A percentile compares a stretch with the other conserved stretches of the same genome.
These are phyloP conservation scores for Mantis religiosa DNA, from an alignment of 2,888 invertebrate species.

Conservation along the genomic window DNA sequence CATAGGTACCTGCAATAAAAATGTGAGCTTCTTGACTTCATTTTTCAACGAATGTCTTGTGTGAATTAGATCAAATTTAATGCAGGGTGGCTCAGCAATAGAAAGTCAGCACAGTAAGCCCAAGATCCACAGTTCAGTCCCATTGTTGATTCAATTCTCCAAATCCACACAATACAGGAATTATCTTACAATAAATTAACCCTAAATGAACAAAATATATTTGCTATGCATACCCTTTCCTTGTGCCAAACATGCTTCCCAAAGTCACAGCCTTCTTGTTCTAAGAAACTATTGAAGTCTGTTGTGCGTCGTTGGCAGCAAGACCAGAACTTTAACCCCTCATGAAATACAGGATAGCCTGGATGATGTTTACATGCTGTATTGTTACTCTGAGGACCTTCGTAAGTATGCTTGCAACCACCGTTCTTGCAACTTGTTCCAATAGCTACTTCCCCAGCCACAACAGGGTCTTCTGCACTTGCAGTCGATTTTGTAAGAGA, in stretches of 20 bases:
- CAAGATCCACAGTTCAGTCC: no score
- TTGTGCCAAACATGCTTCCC: slow-evolving; percentile 83
- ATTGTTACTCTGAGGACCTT: slow-evolving; percentile 58
- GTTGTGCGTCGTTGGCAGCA: slow-evolving; percentile 91
- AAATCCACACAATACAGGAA: no score
- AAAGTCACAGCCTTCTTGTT: slow-evolving; percentile 82
- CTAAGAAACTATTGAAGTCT: slow-evolving; percentile 89
- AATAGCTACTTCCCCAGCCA: slow-evolving; percentile 50
- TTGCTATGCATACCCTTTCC: slow-evolving; percentile 44
- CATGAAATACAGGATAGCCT: slow-evolving; percentile 90
- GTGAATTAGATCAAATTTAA: no score
- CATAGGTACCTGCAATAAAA: no score
- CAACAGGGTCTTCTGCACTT: slow-evolving; percentile 36
- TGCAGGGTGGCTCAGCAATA: no score
- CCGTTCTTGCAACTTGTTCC: slow-evolving; percentile 85
- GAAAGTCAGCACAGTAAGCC: no score
- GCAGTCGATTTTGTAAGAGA: slow-evolving; percentile 33
- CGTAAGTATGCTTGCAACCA: slow-evolving; percentile 56
- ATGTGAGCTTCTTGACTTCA: no score
- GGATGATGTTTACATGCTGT: slow-evolving; percentile 75
- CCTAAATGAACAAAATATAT: no score
- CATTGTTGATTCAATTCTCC: no score
- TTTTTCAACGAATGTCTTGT: no score
- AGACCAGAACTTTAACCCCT: slow-evolving; percentile 95
- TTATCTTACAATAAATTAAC: no score